Base-by-base conservation (phyloP, 2,888 invertebrate genomes). In the Toxonevra muliebris region DNA sequence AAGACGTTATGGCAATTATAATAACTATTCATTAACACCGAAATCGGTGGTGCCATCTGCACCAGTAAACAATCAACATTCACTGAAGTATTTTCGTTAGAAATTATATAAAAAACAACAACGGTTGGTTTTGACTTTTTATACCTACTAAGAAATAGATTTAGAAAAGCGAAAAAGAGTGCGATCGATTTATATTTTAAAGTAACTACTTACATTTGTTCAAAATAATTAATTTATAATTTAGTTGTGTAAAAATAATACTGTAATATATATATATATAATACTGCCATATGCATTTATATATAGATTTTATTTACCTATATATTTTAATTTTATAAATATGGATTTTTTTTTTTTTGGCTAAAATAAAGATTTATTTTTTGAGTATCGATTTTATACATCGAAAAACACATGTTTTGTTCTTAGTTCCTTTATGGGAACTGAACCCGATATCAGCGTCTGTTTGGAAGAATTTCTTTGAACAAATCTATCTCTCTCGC, bases 1-100 rank as follows among this genome's bases (percentile, higher is more conserved):
- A 42, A 66, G 66, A 9, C 54, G 50, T 45, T 30, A 41, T 53
- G 73, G 73, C 17, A 77, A 19, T 59, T 57, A 58, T 30, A 54
- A 69, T 53, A 57, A 66, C 17, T 61, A 10, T 15, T 57, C 57
- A 19, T 61, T 65, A 61, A 74, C 71, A 40, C 74, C 76, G 3
- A 82, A 77, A 73, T 59, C 75, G 66, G 58, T 71, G 13, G 61
- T 74, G 1, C 52, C 71, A 43, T 45, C 71, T 45, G 63, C 71
- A 17, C 12, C 57, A 55, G 30, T 66, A 11, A 68, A 70, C 48
- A 67, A 63, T 67, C 70, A 69, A 60, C 74, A 76, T 69, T 69
- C 72, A 20, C 74, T 78, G 73, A 77, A 76, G 71, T 77, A 74
- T 72, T 77, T 77, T 69, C 73, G 78, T 72, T 78, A 72, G 75